A percentile compares a stretch with the other conserved stretches of the same genome.
Evolutionary conservation across 2,797 vertebrate genomes (phyloP).

Genomic region (Sciaenops ocellatus): DNA sequence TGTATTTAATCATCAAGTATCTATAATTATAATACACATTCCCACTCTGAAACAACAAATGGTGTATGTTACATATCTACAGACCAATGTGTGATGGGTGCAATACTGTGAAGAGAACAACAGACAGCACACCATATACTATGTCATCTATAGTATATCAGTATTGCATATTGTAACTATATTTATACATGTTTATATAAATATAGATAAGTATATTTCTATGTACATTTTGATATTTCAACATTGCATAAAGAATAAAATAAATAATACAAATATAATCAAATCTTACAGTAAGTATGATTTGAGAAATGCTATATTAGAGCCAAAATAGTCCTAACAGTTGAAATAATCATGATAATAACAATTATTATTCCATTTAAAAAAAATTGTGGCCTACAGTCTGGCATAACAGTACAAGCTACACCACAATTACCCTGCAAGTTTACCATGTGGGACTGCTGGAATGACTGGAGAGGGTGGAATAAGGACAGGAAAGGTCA

Average conservation of each 20-base stretch:
- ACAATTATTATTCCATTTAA: slow-evolving; percentile 74
- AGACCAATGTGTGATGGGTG: slow-evolving; percentile 81
- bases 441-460: slow-evolving; percentile 92
- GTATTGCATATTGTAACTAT: slow-evolving; percentile 86
- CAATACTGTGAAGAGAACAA: slow-evolving; percentile 80
- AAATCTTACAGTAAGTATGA: slow-evolving; percentile 84
- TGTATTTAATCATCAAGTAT: slow-evolving; percentile 88
- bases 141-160: slow-evolving; percentile 82
- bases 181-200: slow-evolving; percentile 89
- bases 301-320: slow-evolving; percentile 87
- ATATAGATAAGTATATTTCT: slow-evolving; percentile 88
- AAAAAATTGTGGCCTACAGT: slow-evolving; percentile 78
- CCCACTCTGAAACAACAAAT: slow-evolving; percentile 81
- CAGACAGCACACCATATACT: slow-evolving; percentile 81
- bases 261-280: slow-evolving; percentile 89
- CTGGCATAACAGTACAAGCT: slow-evolving; percentile 90
- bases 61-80: slow-evolving; percentile 90
- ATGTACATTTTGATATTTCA: slow-evolving; percentile 88
- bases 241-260: slow-evolving; percentile 89
- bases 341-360: slow-evolving; percentile 80
- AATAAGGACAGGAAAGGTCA: slow-evolving; percentile 80
- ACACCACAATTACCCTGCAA: slow-evolving; percentile 91
- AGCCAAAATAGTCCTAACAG: slow-evolving; percentile 83
- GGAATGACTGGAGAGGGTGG: slow-evolving; percentile 94
- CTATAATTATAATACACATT: slow-evolving; percentile 85